phyloP scores from a whole-genome alignment of 2,888 invertebrate genomes.

The Ecliptopera silaceata region DNA sequence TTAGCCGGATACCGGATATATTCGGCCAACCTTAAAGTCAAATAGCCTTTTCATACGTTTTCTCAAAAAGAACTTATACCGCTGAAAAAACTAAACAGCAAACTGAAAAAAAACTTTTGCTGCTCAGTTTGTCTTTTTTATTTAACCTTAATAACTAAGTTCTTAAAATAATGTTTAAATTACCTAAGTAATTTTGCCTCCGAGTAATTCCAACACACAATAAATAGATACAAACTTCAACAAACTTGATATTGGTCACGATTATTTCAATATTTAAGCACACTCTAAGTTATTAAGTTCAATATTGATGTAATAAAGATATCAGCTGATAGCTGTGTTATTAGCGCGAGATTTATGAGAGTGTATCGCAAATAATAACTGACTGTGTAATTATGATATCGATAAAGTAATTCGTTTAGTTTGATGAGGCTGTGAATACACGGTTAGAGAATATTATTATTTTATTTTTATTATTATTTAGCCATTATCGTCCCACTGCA shows the following conservation, averaged over 20 bases:
- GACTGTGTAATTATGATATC: conserved; percentile 47
- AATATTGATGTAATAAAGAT: conserved; percentile 71
- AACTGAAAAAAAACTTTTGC: too few relatives aligned
- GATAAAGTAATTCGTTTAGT: conserved; percentile 39
- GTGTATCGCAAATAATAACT: conserved; percentile 50
- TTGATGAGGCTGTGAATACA: conserved; percentile 18
- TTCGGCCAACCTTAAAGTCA: too few relatives aligned
- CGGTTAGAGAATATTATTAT: background rate
- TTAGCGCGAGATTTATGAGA: conserved; percentile 64
- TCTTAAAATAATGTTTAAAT: too few relatives aligned
- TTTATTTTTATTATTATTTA: too few relatives aligned
- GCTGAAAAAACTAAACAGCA: too few relatives aligned
- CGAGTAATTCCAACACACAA: background rate
- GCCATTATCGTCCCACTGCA: too few relatives aligned
- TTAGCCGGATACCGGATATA: too few relatives aligned
- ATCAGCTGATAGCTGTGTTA: conserved; percentile 61
- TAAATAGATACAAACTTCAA: conserved; percentile 1
- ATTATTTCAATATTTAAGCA: conserved; percentile 16
- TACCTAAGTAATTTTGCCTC: background rate
- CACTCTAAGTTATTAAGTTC: conserved; percentile 53
- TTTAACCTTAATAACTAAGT: too few relatives aligned
- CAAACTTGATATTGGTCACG: conserved; percentile 8
- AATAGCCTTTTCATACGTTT: too few relatives aligned
- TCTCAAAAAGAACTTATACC: too few relatives aligned
- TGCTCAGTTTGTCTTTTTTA: too few relatives aligned